A percentile compares a stretch with the other conserved stretches of the same genome.
Conservation (phyloP, 2,113 vertebrate genomes). For the Labrus mixtus region DNA sequence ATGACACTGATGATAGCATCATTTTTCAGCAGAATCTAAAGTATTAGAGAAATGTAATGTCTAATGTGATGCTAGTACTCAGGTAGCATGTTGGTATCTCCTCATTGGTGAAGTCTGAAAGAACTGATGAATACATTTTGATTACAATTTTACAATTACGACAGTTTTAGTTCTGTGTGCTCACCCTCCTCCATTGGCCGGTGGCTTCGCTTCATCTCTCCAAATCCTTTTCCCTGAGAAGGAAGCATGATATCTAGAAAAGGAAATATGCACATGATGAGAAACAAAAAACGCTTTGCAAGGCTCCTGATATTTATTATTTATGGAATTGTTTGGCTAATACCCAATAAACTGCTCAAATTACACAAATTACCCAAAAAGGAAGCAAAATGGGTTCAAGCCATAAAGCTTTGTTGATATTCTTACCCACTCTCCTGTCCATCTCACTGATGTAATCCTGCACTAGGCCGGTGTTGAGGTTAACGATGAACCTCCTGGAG, state of each 20-base stretch:
- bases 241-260: not conserved
- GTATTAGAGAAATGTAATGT: too few relatives aligned
- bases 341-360: too few relatives aligned
- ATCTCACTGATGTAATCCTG: constrained; percentile 69
- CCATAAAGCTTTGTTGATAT: not conserved
- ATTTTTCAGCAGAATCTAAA: too few relatives aligned
- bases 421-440: constrained; percentile 55
- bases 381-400: too few relatives aligned
- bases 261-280: not conserved
- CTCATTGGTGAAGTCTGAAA: not conserved
- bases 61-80: too few relatives aligned
- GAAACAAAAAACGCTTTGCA: too few relatives aligned
- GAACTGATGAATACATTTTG: not conserved
- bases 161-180: not conserved
- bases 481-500: constrained; percentile 64
- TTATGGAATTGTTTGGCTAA: not conserved
- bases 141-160: not conserved
- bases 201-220: constrained; percentile 44
- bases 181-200: constrained; percentile 50
- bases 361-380: too few relatives aligned
- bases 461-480: constrained; percentile 67
- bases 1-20: too few relatives aligned
- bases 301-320: too few relatives aligned
- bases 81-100: not conserved
- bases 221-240: constrained; percentile 23